Base-by-base conservation (phyloP, 2,113 vertebrate species). In the Oryzias melastigma region DNA sequence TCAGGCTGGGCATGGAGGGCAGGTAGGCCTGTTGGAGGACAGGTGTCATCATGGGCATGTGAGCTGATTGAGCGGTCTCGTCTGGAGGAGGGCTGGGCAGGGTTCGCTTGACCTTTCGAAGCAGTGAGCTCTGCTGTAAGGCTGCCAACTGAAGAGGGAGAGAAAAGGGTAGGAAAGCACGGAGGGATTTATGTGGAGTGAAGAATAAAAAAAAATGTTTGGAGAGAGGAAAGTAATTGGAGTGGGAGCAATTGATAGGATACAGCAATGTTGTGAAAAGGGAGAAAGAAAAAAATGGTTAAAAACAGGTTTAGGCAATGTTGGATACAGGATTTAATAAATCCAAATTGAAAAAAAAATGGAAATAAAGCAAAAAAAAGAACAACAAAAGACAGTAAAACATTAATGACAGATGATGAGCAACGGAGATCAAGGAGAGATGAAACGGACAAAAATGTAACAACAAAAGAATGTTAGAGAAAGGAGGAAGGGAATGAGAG, bases 41-140 rank as follows among this genome's bases (percentile, higher is more conserved):
- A 17, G 94, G 93, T 68, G 94, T 93, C 79, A 94, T 92, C 88
- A 96, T 90, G 78, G 95, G 92, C 58, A 95, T 83, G 16, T 95
- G 94, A 77, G 73, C 79, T 56, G 88, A 71, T 71, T 82, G 35
- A 7, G 53, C 47, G 5, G 89, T 93, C 85, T 99, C 97, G 47
- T 98, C 97, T 0, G 97, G 96, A 4, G 97, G 97, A 10, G 97
- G 97, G 87, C 96, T 98, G 77, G 97, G 97, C 74, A 99, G 90
- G 2, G 97, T 99, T 87, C 97, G 92, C 90, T 99, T 99, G 83
- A 99, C 96, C 89, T 98, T 99, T 78, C 96, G 93, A 20, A 93
- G 93, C 78, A 98, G 92, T 0, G 94, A 93, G 88, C 94, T 95
- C 29, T 97, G 93, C 85, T 98, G 96, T 75, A 96, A 93, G 65